Base-by-base conservation (phyloP, 2,797 vertebrate species). In the Diplodus puntazzo region DNA sequence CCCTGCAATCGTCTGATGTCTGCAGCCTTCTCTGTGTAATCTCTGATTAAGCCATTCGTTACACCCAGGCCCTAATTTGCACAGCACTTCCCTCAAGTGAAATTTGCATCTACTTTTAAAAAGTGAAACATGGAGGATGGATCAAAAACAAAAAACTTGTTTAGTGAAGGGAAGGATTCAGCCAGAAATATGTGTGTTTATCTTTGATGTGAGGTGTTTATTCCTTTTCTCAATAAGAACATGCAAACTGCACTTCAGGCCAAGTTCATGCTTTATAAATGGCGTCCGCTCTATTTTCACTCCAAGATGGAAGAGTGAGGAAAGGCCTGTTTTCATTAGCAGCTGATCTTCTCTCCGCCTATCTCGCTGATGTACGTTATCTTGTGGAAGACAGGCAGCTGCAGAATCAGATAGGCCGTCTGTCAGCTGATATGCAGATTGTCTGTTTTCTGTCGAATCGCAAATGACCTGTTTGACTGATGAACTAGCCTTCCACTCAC, bases 11-110 rank as follows among this genome's bases (percentile, higher is more conserved):
- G 39, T 73, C 76, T 82, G 69, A 86, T 83, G 74, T 79, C 58
- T 86, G 83, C 75, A 74, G 80, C 80, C 62, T 65, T 69, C 73
- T 55, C 82, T 49, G 39, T 74, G 75, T 79, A 75, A 87, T 83
- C 80, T 87, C 82, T 76, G 84, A 88, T 87, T 85, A 89, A 86
- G 70, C 71, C 65, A 81, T 88, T 91, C 39, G 73, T 86, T 85
- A 87, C 79, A 73, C 88, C 76, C 58, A 2, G 80, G 73, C 82
- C 75, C 72, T 81, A 73, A 87, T 92, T 84, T 84, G 54, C 81
- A 80, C 79, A 81, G 42, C 34, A 52, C 81, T 87, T 80, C 79
- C 87, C 88, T 81, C 65, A 87, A 91, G 86, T 79, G 69, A 61
- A 77, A 73, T 82, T 73, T 78, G 13, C n/a, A 46, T 49, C 46